phyloP scores from a whole-genome alignment of 2,113 vertebrate genomes.

The Tenebrosternarchus preto region DNA sequence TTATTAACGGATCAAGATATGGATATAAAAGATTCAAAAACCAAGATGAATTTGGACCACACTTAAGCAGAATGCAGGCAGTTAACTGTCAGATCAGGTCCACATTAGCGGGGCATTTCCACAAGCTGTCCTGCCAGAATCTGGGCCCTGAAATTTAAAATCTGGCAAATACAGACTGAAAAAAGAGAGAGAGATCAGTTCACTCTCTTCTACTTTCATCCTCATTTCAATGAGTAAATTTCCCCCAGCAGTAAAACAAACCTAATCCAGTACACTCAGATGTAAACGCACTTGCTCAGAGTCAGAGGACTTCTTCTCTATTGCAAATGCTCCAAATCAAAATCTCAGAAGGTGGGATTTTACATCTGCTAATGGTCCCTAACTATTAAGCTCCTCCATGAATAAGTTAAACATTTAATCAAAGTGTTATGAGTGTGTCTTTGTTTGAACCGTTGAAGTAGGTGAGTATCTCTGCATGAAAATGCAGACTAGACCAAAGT shows the following conservation, averaged over 20 bases:
- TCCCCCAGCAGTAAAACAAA: not conserved
- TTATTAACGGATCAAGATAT: too few relatives aligned
- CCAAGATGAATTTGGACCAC: too few relatives aligned
- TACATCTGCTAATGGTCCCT: not conserved
- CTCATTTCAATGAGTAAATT: constrained; percentile 12
- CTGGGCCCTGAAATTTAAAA: not conserved
- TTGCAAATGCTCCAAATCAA: not conserved
- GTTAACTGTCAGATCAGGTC: not conserved
- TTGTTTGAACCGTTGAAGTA: not conserved
- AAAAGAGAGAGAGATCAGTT: constrained; percentile 18
- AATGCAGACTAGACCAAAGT: not conserved
- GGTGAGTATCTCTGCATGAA: not conserved
- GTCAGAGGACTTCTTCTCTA: not conserved
- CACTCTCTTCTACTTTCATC: not conserved
- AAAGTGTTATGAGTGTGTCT: not conserved
- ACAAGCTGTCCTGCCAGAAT: not conserved
- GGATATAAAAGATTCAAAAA: too few relatives aligned
- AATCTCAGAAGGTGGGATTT: not conserved
- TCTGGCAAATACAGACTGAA: constrained; percentile 11
- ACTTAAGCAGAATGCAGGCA: too few relatives aligned
- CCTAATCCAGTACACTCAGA: not conserved
- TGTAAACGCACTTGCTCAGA: not conserved
- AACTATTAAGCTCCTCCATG: not conserved
- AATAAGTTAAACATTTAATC: not conserved
- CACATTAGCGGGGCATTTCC: not conserved